These are phyloP conservation scores for Lithobates sylvaticus DNA, from an alignment of 2,797 vertebrate species.

Conservation along the genomic window DNA sequence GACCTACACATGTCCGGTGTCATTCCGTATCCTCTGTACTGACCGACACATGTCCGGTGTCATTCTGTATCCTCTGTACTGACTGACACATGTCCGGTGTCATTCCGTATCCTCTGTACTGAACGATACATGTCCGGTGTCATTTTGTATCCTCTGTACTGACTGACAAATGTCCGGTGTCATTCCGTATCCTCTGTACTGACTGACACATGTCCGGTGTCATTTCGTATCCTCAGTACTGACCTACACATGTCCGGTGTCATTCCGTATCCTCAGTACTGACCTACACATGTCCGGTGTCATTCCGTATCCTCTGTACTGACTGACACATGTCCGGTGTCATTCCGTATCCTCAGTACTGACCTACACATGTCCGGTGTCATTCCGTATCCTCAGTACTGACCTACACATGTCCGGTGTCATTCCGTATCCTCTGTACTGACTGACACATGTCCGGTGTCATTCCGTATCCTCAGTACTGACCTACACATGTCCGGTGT, in stretches of 20 bases:
- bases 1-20: no score
- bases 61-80: no score
- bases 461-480: no score
- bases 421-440: no score
- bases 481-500: background rate
- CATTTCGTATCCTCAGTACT: background rate
- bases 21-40: no score
- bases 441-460: no score
- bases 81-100: background rate
- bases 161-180: no score
- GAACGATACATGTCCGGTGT: background rate
- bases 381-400: background rate
- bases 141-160: background rate
- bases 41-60: background rate
- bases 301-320: background rate
- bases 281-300: background rate
- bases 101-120: slow-evolving; percentile 1
- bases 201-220: no score
- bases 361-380: background rate
- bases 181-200: background rate
- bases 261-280: background rate
- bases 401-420: background rate
- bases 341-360: background rate
- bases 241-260: background rate
- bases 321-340: background rate